Evolutionary conservation across 64 coral and sea anemone species (phyloP), one percentile per base, ranked within the genome.

Genomic region (Dendronephthya gigantea): DNA sequence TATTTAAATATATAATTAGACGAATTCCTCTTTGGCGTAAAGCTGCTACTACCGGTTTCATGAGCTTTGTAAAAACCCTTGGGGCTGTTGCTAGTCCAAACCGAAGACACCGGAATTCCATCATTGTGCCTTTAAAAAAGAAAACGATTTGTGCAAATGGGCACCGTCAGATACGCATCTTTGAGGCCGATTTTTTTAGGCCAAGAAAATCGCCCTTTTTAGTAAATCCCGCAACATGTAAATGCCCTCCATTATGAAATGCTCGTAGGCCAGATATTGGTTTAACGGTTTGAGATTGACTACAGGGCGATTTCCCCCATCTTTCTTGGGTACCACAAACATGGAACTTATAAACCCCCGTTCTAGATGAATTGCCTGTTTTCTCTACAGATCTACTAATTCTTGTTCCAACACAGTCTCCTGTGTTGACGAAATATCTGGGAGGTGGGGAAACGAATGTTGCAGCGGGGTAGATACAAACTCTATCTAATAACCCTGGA

Each of bases 21-120:
- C 55, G 66, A 19, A 86, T 22, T 33, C 84, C 39, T 56, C 31
- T 56, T n/a, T 86, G 51, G 38, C 84, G 56, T 10, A 88, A 88
- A 33, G 51, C 66, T 33, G 87, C 48, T 37, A 58, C 49, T 79
- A 88, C 72, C n/a, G 69, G 72, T 19, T 50, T 49, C 13, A 81
- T 48, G 7, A 88, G 22, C 30, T 79, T 79, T 19, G 72, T 79
- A 19, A 79, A 79, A 29, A 79, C 72, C 72, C 72, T 29, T 29
- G 72, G 72, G 1, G 75, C 45, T 37, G 27, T 49, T 51, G 59
- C 65, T 2, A 83, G 40, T 48, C 89, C 74, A 30, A 90, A 90
- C 6, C 84, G 76, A 45, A 88, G 45, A 49, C 86, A 85, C 16
- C 49, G 49, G 85, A 92, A 92, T 50, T 82, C 83, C 49, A 40